Percentiles rank a stretch among this genome's conserved stretches.
phyloP scores from a whole-genome alignment of 2,797 vertebrate species.

The Crocidura indochinensis region DNA sequence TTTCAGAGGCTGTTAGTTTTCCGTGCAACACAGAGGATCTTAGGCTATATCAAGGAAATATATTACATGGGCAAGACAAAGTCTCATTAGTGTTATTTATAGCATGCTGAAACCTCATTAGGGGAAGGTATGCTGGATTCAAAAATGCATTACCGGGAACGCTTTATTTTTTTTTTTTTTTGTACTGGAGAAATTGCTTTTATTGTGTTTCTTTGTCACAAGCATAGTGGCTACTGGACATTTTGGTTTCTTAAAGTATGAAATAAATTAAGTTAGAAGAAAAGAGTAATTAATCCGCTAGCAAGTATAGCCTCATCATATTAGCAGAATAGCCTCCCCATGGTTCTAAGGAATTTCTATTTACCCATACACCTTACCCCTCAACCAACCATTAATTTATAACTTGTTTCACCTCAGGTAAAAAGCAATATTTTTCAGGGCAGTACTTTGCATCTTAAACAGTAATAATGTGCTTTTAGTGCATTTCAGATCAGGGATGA shows the following conservation, averaged over 20 bases:
- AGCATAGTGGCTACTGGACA: constrained; percentile 89
- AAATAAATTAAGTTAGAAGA: constrained; percentile 95
- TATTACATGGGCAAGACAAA: constrained; percentile 92
- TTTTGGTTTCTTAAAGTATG: constrained; percentile 92
- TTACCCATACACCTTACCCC: constrained; percentile 85
- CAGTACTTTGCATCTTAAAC: constrained; percentile 90
- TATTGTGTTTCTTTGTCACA: constrained; percentile 92
- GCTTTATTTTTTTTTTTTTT: constrained; percentile 91
- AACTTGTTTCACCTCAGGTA: constrained; percentile 87
- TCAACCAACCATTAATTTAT: constrained; percentile 88
- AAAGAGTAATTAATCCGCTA: constrained; percentile 96
- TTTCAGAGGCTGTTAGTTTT: constrained; percentile 91
- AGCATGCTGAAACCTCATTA: constrained; percentile 96
- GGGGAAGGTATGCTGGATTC: constrained; percentile 94
- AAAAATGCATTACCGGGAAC: constrained; percentile 95
- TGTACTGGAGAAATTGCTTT: constrained; percentile 90
- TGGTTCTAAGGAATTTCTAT: constrained; percentile 86
- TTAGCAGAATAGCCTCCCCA: constrained; percentile 88
- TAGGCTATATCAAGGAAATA: constrained; percentile 92
- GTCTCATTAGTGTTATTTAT: constrained; percentile 98
- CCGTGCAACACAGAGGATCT: constrained; percentile 90
- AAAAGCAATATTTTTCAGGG: constrained; percentile 89
- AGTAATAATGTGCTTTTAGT: constrained; percentile 90
- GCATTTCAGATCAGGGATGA: constrained; percentile 88
- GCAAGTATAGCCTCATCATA: constrained; percentile 94